A percentile compares a stretch with the other conserved stretches of the same genome.
phyloP scores from a whole-genome alignment of 2,888 invertebrate species.

The Halocaridina rubra region DNA sequence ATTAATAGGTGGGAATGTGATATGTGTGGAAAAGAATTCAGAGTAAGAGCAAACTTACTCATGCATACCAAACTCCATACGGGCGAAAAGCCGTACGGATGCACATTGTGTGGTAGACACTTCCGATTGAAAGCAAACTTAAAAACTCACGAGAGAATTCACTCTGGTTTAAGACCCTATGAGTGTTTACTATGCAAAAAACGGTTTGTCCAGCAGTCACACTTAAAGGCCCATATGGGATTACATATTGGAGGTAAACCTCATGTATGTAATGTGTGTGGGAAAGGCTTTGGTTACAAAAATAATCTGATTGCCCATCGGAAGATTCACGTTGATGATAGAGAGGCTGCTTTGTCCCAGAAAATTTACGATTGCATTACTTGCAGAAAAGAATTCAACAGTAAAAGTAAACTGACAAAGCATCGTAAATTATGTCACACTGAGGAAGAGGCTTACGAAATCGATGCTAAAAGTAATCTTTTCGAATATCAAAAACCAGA shows the following conservation, averaged over 20 bases:
- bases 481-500: too few relatives aligned
- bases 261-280: constrained; percentile 64
- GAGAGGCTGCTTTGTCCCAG: not conserved
- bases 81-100: constrained; percentile 56
- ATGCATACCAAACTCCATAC: constrained; percentile 58
- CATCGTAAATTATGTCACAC: too few relatives aligned
- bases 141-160: constrained; percentile 62
- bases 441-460: too few relatives aligned
- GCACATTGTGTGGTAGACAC: constrained; percentile 62
- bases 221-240: constrained; percentile 61
- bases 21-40: constrained; percentile 56
- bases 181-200: constrained; percentile 61
- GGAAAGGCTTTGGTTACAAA: constrained; percentile 64
- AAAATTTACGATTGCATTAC: too few relatives aligned
- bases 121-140: constrained; percentile 63
- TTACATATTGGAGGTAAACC: constrained; percentile 63
- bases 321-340: not conserved
- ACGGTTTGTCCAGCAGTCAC: constrained; percentile 63
- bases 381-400: too few relatives aligned
- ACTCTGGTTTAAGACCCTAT: constrained; percentile 63
- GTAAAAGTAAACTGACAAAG: too few relatives aligned
- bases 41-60: constrained; percentile 51
- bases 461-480: too few relatives aligned
- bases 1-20: not conserved
- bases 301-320: not conserved